A percentile compares a stretch with the other conserved stretches of the same genome.
Conservation (phyloP, 2,888 invertebrate species). For the Carterocephalus palaemon region DNA sequence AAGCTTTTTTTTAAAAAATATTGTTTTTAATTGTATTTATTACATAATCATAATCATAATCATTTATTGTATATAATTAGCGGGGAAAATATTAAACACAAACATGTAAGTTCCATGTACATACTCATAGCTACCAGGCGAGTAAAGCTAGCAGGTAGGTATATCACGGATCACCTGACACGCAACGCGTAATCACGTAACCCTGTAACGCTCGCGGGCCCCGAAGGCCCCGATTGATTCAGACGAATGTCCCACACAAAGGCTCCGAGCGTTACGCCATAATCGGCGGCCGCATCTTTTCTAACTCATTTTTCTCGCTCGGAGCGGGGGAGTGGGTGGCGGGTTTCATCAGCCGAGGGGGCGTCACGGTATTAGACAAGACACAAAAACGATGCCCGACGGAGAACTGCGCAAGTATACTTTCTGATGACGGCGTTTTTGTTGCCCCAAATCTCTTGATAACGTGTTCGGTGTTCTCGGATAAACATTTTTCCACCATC, state of each 20-base stretch:
- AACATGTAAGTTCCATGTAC: neutral
- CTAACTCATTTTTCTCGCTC: slow-evolving; percentile 79
- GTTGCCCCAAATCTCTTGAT: slow-evolving; percentile 25
- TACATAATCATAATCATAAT: no score
- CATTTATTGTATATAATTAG: no score
- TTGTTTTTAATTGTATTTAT: no score
- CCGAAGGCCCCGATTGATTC: slow-evolving; percentile 67
- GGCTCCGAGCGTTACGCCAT: slow-evolving; percentile 66
- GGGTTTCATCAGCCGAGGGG: slow-evolving; percentile 65
- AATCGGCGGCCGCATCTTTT: slow-evolving; percentile 77
- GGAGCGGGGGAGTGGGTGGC: slow-evolving; percentile 46
- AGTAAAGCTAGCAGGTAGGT: slow-evolving; percentile 43
- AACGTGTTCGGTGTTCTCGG: slow-evolving; percentile 33
- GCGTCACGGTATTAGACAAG: slow-evolving; percentile 77
- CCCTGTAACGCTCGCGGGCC: slow-evolving; percentile 46
- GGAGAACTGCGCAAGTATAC: slow-evolving; percentile 68
- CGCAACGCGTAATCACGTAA: slow-evolving; percentile 32
- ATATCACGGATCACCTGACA: slow-evolving; percentile 11
- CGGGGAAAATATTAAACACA: no score
- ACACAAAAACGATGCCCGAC: slow-evolving; percentile 73
- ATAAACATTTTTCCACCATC: slow-evolving; percentile 10
- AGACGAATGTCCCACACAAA: slow-evolving; percentile 69
- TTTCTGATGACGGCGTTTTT: slow-evolving; percentile 60
- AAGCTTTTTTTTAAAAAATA: no score
- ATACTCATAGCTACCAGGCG: slow-evolving; percentile 22